These are phyloP conservation scores for Patella ulyssiponensis DNA, from an alignment of 2,888 invertebrate genomes.

Conservation along the genomic window DNA sequence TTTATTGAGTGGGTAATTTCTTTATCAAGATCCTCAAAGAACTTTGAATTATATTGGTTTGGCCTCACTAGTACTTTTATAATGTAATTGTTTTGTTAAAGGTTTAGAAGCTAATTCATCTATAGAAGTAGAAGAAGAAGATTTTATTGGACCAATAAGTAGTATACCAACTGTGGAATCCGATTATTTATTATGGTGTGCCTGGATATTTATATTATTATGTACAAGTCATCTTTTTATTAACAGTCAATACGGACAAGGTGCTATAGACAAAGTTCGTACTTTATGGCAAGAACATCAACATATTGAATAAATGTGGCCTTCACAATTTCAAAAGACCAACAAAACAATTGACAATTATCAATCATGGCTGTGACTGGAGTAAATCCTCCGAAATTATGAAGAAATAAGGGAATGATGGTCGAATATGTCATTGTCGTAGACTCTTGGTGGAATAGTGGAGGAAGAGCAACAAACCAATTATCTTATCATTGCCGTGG, in stretches of 20 bases:
- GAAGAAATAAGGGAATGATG: too few relatives aligned
- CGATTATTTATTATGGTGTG: conserved; percentile 85
- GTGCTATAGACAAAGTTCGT: conserved; percentile 55
- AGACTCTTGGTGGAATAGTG: too few relatives aligned
- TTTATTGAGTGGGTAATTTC: too few relatives aligned
- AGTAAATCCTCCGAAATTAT: too few relatives aligned
- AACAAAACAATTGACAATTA: too few relatives aligned
- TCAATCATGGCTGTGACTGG: too few relatives aligned
- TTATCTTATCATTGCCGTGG: too few relatives aligned
- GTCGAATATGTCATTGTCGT: too few relatives aligned
- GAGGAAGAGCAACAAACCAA: too few relatives aligned
- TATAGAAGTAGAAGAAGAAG: conserved; percentile 57
- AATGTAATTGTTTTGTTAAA: conserved; percentile 31
- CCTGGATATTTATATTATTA: conserved; percentile 86
- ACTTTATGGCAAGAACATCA: conserved; percentile 66
- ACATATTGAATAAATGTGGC: conserved; percentile 56
- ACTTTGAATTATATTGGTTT: too few relatives aligned
- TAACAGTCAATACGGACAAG: conserved; percentile 57
- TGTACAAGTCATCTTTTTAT: conserved; percentile 58
- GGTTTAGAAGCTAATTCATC: conserved; percentile 57
- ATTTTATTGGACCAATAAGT: conserved; percentile 81
- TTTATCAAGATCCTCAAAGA: too few relatives aligned
- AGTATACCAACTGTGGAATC: conserved; percentile 83
- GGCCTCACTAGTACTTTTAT: not conserved
- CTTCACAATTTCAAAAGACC: too few relatives aligned